phyloP scores from a whole-genome alignment of 1,140 invertebrate genomes.

The Monomorium pharaonis region DNA sequence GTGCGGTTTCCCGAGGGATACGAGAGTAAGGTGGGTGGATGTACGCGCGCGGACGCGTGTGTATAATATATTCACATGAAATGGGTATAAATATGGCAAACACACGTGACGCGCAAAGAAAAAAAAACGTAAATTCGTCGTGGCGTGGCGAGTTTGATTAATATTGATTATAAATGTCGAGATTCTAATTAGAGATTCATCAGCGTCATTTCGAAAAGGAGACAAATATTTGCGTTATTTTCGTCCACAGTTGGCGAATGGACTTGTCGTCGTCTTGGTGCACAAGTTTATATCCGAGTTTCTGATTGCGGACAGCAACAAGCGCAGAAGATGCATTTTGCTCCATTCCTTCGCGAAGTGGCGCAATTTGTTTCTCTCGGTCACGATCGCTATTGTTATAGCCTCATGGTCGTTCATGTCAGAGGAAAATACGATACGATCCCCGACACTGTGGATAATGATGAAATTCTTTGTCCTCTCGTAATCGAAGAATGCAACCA shows the following conservation, averaged over 20 bases:
- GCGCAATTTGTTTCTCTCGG: background rate
- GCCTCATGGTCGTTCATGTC: background rate
- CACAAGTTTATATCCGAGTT: conserved; percentile 20
- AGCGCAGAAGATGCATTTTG: conserved; percentile 24
- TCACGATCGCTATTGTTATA: conserved; percentile 12
- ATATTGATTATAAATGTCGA: conserved; percentile 23
- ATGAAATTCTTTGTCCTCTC: conserved; percentile 10
- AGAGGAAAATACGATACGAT: background rate
- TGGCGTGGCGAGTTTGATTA: background rate
- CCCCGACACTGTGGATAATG: background rate
- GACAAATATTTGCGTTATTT: conserved; percentile 30
- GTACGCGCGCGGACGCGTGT: background rate
- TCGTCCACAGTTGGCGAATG: background rate
- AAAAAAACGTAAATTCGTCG: background rate
- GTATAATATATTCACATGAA: background rate
- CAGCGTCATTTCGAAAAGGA: background rate
- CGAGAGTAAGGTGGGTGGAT: background rate
- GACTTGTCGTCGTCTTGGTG: background rate
- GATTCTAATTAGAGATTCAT: background rate
- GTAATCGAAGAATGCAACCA: background rate
- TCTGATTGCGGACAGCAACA: conserved; percentile 17
- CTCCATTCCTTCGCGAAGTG: background rate
- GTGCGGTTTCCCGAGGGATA: conserved; percentile 19
- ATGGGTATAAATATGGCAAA: background rate
- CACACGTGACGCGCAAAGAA: background rate